Conservation (phyloP, 2,888 invertebrate genomes). For the Drosophila macrothrix region DNA sequence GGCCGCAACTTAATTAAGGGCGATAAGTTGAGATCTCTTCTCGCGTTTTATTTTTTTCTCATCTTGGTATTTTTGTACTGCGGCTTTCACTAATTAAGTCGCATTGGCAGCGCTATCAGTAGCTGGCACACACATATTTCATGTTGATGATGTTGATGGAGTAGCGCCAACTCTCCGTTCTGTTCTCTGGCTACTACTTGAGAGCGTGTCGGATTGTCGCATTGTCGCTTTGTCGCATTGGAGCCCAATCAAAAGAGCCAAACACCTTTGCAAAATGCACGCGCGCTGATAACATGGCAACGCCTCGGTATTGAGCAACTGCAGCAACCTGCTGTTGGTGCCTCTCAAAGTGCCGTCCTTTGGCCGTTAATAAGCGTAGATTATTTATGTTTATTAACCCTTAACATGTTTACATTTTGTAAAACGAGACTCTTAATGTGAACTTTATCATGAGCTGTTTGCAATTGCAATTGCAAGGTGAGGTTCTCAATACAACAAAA, state of each 20-base stretch:
- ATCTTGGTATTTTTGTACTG: constrained; percentile 2
- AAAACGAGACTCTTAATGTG: constrained; percentile 85
- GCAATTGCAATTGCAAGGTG: constrained; percentile 62
- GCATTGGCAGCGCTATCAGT: constrained; percentile 68
- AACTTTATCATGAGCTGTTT: constrained; percentile 81
- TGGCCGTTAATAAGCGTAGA: constrained; percentile 81
- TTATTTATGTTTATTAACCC: constrained; percentile 85
- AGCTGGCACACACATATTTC: constrained; percentile 69
- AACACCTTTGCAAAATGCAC: constrained; percentile 84
- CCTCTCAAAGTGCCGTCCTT: constrained; percentile 48
- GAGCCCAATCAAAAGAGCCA: constrained; percentile 72
- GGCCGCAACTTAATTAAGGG: constrained; percentile 79
- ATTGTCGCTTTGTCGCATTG: constrained; percentile 24
- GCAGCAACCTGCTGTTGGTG: constrained; percentile 2
- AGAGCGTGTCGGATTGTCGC: constrained; percentile 45
- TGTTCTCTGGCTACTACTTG: constrained; percentile 39
- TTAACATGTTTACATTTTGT: constrained; percentile 85
- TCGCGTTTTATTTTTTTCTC: background rate
- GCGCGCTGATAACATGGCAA: constrained; percentile 74
- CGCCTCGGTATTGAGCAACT: constrained; percentile 27
- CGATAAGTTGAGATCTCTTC: constrained; percentile 56
- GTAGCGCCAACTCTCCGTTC: constrained; percentile 32
- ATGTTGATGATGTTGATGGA: constrained; percentile 47
- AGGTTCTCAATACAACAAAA: constrained; percentile 1
- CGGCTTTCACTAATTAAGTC: constrained; percentile 69